A percentile compares a stretch with the other conserved stretches of the same genome.
phyloP scores from a whole-genome alignment of 2,113 vertebrate genomes.

The Rhizomys pruinosus region DNA sequence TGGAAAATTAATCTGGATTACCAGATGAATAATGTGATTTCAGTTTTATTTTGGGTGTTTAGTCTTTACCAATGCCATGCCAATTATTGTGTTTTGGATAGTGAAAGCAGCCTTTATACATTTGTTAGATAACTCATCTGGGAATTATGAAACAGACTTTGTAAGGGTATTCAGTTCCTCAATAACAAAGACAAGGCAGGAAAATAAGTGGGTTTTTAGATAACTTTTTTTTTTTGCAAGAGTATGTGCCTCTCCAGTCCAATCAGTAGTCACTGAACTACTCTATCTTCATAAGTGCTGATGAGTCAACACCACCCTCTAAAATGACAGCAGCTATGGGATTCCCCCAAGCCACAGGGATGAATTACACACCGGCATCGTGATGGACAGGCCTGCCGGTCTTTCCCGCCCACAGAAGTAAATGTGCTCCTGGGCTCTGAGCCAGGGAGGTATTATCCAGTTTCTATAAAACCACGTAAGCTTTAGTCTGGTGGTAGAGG shows the following conservation, averaged over 20 bases:
- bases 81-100: constrained; percentile 71
- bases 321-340: neutral
- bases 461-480: neutral
- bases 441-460: neutral
- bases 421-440: neutral
- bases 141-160: constrained; percentile 61
- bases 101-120: constrained; percentile 71
- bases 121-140: constrained; percentile 61
- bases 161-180: neutral
- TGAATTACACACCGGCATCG: neutral
- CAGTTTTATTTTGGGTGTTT: constrained; percentile 70
- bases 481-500: constrained; percentile 7
- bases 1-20: constrained; percentile 76
- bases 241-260: neutral
- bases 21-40: constrained; percentile 77
- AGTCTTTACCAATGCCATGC: constrained; percentile 69
- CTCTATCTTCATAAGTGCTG: constrained; percentile 22
- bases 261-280: neutral
- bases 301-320: neutral
- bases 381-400: neutral
- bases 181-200: constrained; percentile 33
- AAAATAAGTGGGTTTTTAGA: neutral
- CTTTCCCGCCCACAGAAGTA: constrained; percentile 1
- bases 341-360: neutral
- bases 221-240: constrained; percentile 43